Evolutionary conservation across 2,888 invertebrate species (phyloP).

Genomic region (Trisateles emortualis): DNA sequence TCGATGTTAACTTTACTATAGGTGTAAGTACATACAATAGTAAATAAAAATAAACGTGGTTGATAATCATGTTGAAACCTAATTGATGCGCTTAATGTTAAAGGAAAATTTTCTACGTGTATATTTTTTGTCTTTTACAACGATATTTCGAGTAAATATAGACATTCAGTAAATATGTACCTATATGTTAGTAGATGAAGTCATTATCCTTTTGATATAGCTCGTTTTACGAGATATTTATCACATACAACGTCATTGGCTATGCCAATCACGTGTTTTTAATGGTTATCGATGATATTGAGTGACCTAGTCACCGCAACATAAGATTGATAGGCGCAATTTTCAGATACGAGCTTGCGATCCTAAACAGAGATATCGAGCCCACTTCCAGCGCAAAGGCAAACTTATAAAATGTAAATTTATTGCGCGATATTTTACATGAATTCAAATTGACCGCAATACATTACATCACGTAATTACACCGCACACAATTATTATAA

Average conservation of each 20-base stretch:
- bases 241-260: slow-evolving; percentile 5
- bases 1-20: slow-evolving; percentile 19
- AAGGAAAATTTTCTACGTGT: neutral
- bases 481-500: slow-evolving; percentile 84
- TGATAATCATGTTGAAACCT: slow-evolving; percentile 13
- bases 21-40: slow-evolving; percentile 3
- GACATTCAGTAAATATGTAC: neutral
- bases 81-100: neutral
- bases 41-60: neutral
- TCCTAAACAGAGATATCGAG: slow-evolving; percentile 81
- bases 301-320: slow-evolving; percentile 40
- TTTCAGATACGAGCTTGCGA: slow-evolving; percentile 71
- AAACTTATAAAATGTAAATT: slow-evolving; percentile 85
- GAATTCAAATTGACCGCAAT: slow-evolving; percentile 82
- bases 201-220: neutral
- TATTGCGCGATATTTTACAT: slow-evolving; percentile 84
- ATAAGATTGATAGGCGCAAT: slow-evolving; percentile 66
- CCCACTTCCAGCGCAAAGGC: slow-evolving; percentile 68
- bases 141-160: neutral
- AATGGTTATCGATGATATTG: slow-evolving; percentile 39
- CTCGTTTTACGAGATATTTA: slow-evolving; percentile 1
- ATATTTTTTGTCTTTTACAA: neutral
- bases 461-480: slow-evolving; percentile 83
- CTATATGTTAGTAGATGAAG: neutral
- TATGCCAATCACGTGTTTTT: slow-evolving; percentile 22